These are phyloP conservation scores for Cephus cinctus DNA, from an alignment of 1,140 invertebrate species.

Conservation along the genomic window DNA sequence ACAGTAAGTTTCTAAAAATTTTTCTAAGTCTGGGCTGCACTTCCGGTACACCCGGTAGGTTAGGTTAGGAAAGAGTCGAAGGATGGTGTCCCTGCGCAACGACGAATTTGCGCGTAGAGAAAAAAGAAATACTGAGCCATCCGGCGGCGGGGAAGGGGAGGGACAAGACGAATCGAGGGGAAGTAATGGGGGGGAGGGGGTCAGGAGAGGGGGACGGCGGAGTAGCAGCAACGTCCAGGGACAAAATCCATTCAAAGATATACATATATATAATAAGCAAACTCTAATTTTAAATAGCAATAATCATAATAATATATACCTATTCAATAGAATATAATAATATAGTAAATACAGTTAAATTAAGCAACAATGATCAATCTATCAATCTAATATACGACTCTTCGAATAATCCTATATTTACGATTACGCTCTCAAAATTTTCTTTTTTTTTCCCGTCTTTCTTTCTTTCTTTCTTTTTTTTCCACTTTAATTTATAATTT, in stretches of 20 bases:
- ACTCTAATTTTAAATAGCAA: slow-evolving; percentile 34
- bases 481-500: slow-evolving; percentile 35
- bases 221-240: too few species aligned
- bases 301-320: slow-evolving; percentile 45
- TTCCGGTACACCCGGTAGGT: too few species aligned
- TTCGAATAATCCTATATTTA: slow-evolving; percentile 26
- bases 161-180: too few species aligned
- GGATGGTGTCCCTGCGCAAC: too few species aligned
- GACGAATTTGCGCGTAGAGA: too few species aligned
- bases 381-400: slow-evolving; percentile 22
- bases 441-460: slow-evolving; percentile 20
- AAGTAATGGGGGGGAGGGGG: too few species aligned
- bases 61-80: too few species aligned
- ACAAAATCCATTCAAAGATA: neutral
- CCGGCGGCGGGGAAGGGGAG: too few species aligned
- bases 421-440: neutral
- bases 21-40: too few species aligned
- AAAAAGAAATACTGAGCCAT: too few species aligned
- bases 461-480: slow-evolving; percentile 13
- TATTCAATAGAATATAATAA: slow-evolving; percentile 55
- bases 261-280: slow-evolving; percentile 20
- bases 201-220: too few species aligned
- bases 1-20: too few species aligned
- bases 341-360: slow-evolving; percentile 55
- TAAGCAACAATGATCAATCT: slow-evolving; percentile 53